A percentile compares a stretch with the other conserved stretches of the same genome.
These are phyloP conservation scores for Drosophila equinoxialis DNA, from an alignment of 1,140 invertebrate genomes.

Conservation along the genomic window DNA sequence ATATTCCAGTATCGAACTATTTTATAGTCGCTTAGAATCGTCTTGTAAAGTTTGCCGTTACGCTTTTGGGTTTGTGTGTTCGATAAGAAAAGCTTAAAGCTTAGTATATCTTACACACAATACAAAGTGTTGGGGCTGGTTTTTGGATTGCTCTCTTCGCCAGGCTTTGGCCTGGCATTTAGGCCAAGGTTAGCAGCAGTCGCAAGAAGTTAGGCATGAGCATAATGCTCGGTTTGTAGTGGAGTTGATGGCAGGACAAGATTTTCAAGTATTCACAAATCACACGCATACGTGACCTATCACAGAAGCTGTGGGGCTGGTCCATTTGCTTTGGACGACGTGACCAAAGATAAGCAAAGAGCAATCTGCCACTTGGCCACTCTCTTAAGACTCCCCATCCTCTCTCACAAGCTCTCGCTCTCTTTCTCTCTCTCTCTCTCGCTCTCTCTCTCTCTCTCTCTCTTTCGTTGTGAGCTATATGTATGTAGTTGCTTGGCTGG, in stretches of 20 bases:
- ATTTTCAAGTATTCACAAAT: conserved; percentile 55
- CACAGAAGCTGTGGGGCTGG: conserved; percentile 19
- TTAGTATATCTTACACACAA: background rate
- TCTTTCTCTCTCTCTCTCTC: conserved; percentile 19
- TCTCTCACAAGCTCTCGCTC: conserved; percentile 5
- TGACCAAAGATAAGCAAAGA: conserved; percentile 45
- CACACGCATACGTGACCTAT: conserved; percentile 72
- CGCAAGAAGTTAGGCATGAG: conserved; percentile 53
- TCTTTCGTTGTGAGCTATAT: background rate
- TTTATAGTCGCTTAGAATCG: background rate
- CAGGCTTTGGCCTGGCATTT: too few species aligned
- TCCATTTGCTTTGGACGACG: conserved; percentile 35
- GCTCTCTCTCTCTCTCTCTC: background rate
- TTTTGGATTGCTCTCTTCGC: conserved; percentile 11
- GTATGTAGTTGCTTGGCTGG: conserved; percentile 5
- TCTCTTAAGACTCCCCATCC: conserved; percentile 20
- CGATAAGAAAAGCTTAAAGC: conserved; percentile 33
- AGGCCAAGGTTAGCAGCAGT: background rate
- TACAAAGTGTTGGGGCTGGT: background rate
- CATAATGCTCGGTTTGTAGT: conserved; percentile 12
- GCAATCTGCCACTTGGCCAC: conserved; percentile 2
- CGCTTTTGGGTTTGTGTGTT: conserved; percentile 27
- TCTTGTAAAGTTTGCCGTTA: background rate
- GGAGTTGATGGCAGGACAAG: conserved; percentile 62
- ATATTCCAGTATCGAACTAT: too few species aligned